Evolutionary conservation across 2,113 vertebrate species (phyloP), one percentile per base, ranked within the genome.

Genomic region (Pomatorhinus ruficollis): DNA sequence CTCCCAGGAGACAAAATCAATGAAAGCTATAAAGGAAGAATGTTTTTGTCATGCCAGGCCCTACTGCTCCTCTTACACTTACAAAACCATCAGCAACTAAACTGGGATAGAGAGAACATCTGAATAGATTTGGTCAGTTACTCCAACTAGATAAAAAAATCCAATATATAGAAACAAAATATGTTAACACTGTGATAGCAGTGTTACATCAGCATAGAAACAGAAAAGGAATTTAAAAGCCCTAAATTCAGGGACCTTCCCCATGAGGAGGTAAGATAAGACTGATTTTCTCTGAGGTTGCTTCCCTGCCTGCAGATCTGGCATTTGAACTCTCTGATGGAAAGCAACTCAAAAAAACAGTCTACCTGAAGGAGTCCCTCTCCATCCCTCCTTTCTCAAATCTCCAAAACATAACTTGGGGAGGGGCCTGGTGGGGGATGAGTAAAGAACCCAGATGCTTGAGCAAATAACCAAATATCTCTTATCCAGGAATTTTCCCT

Each of bases 21-120:
- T 96, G 79, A 63, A 83, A 66, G 71, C 75, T 60, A 64, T 74
- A 91, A 93, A 95, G 91, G 53, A 83, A 33, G 71, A 76, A 64
- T 61, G 70, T 7, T 94, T 95, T 87, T 94, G 70, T 96, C 63
- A 60, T 28, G 52, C 20, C 59, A 74, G 56, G 33, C 57, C 35
- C 44, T 69, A 31, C 30, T 74, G 63, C 33, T 86, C 42, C 3
- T 27, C 53, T 91, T 80, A 70, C 11, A 57, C 57, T 83, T 72
- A 85, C 31, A 90, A 85, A 92, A 61, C n/a, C 1, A 3, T 56
- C 31, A 61, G 19, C 22, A 75, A 15, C 50, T 57, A 30, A 93
- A 42, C 27, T n/a, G 21, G 30, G 28, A 47, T 57, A 61, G 22
- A 37, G 5, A 63, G 83, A 53, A 21, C 31, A 45, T 69, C 35